Percentiles rank a stretch among this genome's conserved stretches.
Evolutionary conservation across 2,113 vertebrate species (phyloP).

Genomic region (Alouatta palliata): DNA sequence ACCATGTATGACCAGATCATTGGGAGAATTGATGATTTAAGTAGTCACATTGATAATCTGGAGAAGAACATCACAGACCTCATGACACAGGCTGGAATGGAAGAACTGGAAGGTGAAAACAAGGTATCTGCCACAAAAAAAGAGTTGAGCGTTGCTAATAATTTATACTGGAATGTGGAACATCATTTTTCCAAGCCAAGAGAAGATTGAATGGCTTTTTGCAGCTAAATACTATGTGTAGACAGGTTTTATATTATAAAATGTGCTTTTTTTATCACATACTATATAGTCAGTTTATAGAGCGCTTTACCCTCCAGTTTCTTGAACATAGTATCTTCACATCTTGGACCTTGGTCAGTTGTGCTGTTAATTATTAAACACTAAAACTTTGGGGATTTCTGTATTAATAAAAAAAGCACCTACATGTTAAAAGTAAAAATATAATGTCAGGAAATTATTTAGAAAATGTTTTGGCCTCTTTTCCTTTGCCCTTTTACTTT

Average conservation of each 20-base stretch:
- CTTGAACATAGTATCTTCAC: constrained; percentile 41
- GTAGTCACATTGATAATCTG: no score
- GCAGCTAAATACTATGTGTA: constrained; percentile 84
- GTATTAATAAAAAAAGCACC: background rate
- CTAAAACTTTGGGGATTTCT: constrained; percentile 62
- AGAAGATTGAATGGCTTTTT: constrained; percentile 75
- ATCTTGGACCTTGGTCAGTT: constrained; percentile 80
- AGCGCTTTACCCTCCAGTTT: constrained; percentile 75
- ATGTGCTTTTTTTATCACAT: constrained; percentile 75
- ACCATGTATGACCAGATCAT: background rate
- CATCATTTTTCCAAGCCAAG: constrained; percentile 61
- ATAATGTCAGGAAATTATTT: background rate
- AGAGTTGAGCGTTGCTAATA: constrained; percentile 77
- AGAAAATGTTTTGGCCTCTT: constrained; percentile 15
- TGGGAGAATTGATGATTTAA: no score
- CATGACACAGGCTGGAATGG: no score
- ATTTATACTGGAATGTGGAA: constrained; percentile 50
- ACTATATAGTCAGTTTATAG: constrained; percentile 56
- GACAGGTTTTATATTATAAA: constrained; percentile 85
- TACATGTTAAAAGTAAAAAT: background rate
- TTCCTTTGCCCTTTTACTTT: background rate
- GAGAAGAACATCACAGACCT: no score
- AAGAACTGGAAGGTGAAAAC: no score
- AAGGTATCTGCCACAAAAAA: no score
- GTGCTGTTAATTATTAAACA: constrained; percentile 84